Evolutionary conservation across 1,140 invertebrate species (phyloP).

Genomic region (Sinella curviseta): DNA sequence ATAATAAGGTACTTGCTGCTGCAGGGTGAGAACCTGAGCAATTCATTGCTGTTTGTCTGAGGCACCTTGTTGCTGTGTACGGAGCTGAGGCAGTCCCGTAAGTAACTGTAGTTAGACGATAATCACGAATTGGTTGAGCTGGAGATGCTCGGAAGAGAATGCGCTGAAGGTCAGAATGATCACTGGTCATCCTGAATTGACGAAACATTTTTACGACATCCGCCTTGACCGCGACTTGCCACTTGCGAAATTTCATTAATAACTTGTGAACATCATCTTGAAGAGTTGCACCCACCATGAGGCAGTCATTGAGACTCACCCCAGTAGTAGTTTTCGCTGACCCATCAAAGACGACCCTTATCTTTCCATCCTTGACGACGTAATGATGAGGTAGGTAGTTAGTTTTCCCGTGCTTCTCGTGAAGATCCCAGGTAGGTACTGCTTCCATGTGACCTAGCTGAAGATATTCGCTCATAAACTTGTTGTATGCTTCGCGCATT

Average conservation of each 20-base stretch:
- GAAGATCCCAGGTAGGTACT: neutral
- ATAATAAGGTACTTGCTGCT: neutral
- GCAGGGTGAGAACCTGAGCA: neutral
- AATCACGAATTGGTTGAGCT: neutral
- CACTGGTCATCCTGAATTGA: constrained; percentile 44
- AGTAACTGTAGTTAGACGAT: neutral
- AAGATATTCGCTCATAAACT: constrained; percentile 53
- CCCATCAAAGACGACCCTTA: constrained; percentile 51
- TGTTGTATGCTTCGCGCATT: constrained; percentile 15
- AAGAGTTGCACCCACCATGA: constrained; percentile 52
- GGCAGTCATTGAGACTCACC: constrained; percentile 48
- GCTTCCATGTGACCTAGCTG: constrained; percentile 51
- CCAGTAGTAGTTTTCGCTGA: no score
- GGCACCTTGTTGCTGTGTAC: neutral
- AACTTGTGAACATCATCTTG: constrained; percentile 54
- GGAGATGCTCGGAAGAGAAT: constrained; percentile 43
- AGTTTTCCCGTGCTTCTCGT: neutral
- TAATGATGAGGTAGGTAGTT: neutral
- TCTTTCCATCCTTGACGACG: constrained; percentile 11
- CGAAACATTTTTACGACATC: no score
- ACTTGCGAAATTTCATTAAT: constrained; percentile 54
- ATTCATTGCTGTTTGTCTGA: neutral
- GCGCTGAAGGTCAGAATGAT: constrained; percentile 10
- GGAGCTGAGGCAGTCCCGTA: neutral
- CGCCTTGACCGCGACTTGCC: constrained; percentile 52